Evolutionary conservation across 2,888 invertebrate genomes (phyloP).

Genomic region (Nymphalis polychloros): DNA sequence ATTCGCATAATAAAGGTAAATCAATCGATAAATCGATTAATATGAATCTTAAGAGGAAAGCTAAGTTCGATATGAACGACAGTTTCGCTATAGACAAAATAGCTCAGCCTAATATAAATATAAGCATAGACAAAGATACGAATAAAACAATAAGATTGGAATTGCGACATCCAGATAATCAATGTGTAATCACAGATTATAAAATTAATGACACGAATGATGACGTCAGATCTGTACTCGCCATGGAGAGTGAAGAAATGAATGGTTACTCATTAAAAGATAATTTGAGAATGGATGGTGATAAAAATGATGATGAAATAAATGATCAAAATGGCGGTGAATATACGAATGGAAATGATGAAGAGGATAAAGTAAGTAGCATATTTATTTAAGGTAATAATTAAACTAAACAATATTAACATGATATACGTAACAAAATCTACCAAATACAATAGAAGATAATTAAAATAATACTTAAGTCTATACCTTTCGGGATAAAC

Average conservation of each 20-base stretch:
- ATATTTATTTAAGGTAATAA: neutral
- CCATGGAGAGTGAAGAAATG: conserved; percentile 45
- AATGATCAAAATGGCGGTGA: conserved; percentile 44
- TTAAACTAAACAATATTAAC: neutral
- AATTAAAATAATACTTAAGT: too few species aligned
- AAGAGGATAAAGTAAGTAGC: conserved; percentile 56
- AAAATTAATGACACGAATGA: conserved; percentile 33
- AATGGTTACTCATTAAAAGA: conserved; percentile 54
- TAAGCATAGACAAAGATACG: conserved; percentile 62
- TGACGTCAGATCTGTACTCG: conserved; percentile 41
- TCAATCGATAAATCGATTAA: conserved; percentile 44
- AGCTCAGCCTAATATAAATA: conserved; percentile 58
- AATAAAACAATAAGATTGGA: conserved; percentile 60
- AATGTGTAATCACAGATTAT: conserved; percentile 33
- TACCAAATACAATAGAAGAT: too few species aligned
- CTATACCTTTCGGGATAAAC: too few species aligned
- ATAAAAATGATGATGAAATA: conserved; percentile 42
- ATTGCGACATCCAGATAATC: conserved; percentile 33
- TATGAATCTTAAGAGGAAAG: conserved; percentile 56
- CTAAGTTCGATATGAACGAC: conserved; percentile 47
- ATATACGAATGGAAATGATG: conserved; percentile 49
- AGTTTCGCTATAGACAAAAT: conserved; percentile 48
- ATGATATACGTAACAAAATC: too few species aligned
- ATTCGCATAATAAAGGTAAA: conserved; percentile 47
- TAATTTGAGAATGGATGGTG: conserved; percentile 43